Evolutionary conservation across 2,113 vertebrate species (phyloP), one percentile per base, ranked within the genome.

Genomic region (Phrynosoma platyrhinos): DNA sequence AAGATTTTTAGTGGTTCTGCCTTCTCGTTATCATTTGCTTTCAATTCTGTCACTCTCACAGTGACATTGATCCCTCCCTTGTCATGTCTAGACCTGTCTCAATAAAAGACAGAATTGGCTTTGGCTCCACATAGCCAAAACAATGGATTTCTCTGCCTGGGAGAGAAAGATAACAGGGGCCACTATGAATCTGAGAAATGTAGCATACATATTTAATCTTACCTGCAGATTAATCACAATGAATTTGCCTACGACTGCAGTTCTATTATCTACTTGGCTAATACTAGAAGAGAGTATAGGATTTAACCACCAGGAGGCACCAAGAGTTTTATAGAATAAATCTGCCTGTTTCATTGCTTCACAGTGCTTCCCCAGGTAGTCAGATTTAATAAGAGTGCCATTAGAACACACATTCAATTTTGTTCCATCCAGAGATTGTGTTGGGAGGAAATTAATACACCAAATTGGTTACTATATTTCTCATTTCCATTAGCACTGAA

Each of bases 261-360:
- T 62, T 71, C 12, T 58, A 79, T 77, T 9, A 16, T n/a, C 79
- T 84, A 90, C 94, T 55, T 72, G 68, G 85, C 12, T 66, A 40
- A 82, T 71, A 85, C 69, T 1, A 62, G 79, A 76, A 62, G 42
- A 75, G 47, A 82, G 69, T 89, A 79, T 81, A 78, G 79, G 1
- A 0, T 82, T 79, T 81, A 94, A 90, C 92, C 92, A 94, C 92
- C 30, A 30, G 90, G 87, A 95, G 92, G 90, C 90, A 95, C 23
- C 80, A 10, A 27, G 75, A 89, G 77, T 53, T 84, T 89, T 84
- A 84, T 74, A 88, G 68, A 10, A 64, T 13, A 40, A 8, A 77
- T 89, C 83, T 82, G 9, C 83, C 82, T 79, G 68, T 66, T 87
- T 62, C 18, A 0, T 52, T 69, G 40, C 25, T 71, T 87, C n/a